Percentiles rank a stretch among this genome's conserved stretches.
Evolutionary conservation across 1,140 invertebrate species (phyloP).

Genomic region (Leptinotarsa undecemlineata): DNA sequence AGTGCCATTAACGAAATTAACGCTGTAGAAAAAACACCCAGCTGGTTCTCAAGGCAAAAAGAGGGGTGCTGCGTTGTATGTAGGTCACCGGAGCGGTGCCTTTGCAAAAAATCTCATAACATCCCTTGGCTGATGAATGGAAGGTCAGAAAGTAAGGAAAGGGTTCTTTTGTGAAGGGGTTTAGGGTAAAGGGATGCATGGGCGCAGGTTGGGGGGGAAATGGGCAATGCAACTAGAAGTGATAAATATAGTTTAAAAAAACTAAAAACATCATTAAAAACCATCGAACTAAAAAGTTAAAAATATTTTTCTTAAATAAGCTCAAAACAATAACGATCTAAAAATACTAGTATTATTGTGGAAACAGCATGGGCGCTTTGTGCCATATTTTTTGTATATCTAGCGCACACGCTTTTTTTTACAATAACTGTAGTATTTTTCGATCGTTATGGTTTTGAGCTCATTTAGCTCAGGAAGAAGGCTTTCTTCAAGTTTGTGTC

Average conservation of each 20-base stretch:
- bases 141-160: constrained; percentile 24
- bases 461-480: too few species aligned
- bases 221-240: not conserved
- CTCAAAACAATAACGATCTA: too few species aligned
- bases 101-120: not conserved
- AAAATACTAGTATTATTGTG: too few species aligned
- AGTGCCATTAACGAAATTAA: constrained; percentile 32
- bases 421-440: too few species aligned
- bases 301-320: too few species aligned
- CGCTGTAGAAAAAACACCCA: constrained; percentile 25
- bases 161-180: constrained; percentile 7
- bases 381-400: too few species aligned
- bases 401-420: too few species aligned
- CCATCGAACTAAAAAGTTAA: too few species aligned
- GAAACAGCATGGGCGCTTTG: too few species aligned
- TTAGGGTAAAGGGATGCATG: not conserved
- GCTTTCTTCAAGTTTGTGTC: too few species aligned
- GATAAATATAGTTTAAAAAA: not conserved
- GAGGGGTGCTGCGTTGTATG: not conserved
- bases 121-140: constrained; percentile 11
- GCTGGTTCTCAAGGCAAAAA: not conserved
- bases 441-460: too few species aligned
- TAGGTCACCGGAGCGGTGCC: constrained; percentile 8
- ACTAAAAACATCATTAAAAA: too few species aligned
- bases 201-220: not conserved